Percentiles rank a stretch among this genome's conserved stretches.
phyloP scores from a whole-genome alignment of 2,888 invertebrate species.

The Ashinkailepas kermadecensis region DNA sequence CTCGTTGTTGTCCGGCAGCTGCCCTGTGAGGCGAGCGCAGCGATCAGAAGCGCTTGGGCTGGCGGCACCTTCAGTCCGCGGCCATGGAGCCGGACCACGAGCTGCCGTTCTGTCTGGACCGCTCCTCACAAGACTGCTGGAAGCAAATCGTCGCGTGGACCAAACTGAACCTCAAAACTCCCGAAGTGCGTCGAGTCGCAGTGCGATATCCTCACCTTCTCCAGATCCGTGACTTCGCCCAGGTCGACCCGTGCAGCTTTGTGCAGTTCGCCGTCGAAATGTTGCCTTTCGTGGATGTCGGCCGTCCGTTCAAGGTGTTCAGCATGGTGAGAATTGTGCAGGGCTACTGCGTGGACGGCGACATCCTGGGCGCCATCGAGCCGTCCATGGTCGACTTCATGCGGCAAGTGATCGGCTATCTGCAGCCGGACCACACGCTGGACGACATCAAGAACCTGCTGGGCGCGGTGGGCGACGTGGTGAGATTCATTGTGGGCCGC shows the following conservation, averaged over 20 bases:
- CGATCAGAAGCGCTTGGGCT: too few relatives aligned
- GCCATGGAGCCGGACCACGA: not conserved
- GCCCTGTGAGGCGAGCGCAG: too few relatives aligned
- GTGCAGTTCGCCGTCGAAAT: not conserved
- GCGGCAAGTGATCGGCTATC: conserved; percentile 41
- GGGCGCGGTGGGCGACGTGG: conserved; percentile 42
- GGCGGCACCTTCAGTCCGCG: too few relatives aligned
- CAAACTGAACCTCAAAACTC: not conserved
- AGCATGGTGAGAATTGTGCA: not conserved
- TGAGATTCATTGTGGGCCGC: conserved; percentile 34
- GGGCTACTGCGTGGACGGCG: not conserved
- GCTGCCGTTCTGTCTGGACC: not conserved
- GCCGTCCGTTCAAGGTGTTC: not conserved
- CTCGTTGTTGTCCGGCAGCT: too few relatives aligned
- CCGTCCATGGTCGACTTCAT: not conserved
- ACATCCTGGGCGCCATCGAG: not conserved
- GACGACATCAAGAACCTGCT: conserved; percentile 47
- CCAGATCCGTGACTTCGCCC: not conserved
- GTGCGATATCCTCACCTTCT: not conserved
- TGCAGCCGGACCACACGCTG: conserved; percentile 27
- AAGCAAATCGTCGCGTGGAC: not conserved
- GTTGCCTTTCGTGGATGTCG: not conserved
- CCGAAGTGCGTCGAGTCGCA: not conserved
- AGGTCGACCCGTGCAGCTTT: not conserved
- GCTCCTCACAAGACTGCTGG: not conserved